Evolutionary conservation across 1,140 invertebrate genomes (phyloP).

Genomic region (Drosophila nikananu): DNA sequence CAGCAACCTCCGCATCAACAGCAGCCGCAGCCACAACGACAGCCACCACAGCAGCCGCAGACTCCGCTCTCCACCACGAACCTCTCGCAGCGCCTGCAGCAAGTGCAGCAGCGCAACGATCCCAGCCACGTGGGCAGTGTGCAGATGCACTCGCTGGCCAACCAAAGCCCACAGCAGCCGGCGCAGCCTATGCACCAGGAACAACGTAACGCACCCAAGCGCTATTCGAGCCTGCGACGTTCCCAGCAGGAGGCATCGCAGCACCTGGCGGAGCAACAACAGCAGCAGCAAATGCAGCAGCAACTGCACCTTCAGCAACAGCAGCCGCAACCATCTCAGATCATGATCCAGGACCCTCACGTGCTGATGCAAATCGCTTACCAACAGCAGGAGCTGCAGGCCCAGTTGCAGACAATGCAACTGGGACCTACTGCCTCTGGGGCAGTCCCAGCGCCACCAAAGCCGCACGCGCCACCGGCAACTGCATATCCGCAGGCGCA

Average conservation of each 20-base stretch:
- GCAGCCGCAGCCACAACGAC: slow-evolving; percentile 43
- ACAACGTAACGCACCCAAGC: slow-evolving; percentile 87
- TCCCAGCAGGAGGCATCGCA: slow-evolving; percentile 82
- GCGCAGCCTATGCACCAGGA: slow-evolving; percentile 83
- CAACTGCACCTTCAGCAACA: slow-evolving; percentile 60
- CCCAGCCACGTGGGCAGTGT: slow-evolving; percentile 83
- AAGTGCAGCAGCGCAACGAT: slow-evolving; percentile 83
- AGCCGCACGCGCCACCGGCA: slow-evolving; percentile 53
- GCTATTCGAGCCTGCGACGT: slow-evolving; percentile 91
- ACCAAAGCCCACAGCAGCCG: slow-evolving; percentile 75
- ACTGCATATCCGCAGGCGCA: slow-evolving; percentile 68
- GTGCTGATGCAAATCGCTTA: slow-evolving; percentile 81
- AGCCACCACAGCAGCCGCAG: slow-evolving; percentile 36
- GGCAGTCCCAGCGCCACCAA: slow-evolving; percentile 49
- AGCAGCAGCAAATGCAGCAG: slow-evolving; percentile 70
- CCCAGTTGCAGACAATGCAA: slow-evolving; percentile 75
- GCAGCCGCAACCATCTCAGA: slow-evolving; percentile 65
- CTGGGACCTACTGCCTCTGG: slow-evolving; percentile 45
- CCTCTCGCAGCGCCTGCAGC: slow-evolving; percentile 76
- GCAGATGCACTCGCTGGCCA: slow-evolving; percentile 80
- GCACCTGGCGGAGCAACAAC: slow-evolving; percentile 64
- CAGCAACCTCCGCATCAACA: slow-evolving; percentile 57
- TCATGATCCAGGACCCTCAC: slow-evolving; percentile 79
- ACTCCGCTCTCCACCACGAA: slow-evolving; percentile 62
- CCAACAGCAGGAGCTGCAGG: slow-evolving; percentile 81